A percentile compares a stretch with the other conserved stretches of the same genome.
Conservation (phyloP, 1,140 invertebrate genomes). For the Mercenaria mercenaria region DNA sequence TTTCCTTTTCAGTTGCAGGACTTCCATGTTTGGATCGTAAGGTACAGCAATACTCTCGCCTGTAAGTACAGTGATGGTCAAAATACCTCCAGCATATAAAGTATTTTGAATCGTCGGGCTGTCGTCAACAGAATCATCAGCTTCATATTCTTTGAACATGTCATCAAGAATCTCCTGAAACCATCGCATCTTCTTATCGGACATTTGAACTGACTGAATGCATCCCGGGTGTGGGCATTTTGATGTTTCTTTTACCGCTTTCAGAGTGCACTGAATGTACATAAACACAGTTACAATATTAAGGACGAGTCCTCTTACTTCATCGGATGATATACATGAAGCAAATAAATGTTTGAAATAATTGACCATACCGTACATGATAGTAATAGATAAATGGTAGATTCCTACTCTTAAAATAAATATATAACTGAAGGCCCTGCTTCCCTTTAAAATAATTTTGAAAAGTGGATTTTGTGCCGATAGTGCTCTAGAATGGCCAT, state of each 20-base stretch:
- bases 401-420: no score
- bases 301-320: no score
- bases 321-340: no score
- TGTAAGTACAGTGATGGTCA: conserved; percentile 68
- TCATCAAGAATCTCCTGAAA: conserved; percentile 65
- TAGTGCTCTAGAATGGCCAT: no score
- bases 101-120: conserved; percentile 7
- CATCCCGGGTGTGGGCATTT: conserved; percentile 68
- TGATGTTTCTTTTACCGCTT: conserved; percentile 48
- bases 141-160: conserved; percentile 68
- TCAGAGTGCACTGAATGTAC: conserved; percentile 62
- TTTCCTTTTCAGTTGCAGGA: conserved; percentile 57
- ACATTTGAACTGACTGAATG: background rate
- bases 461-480: no score
- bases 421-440: no score
- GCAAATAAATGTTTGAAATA: no score
- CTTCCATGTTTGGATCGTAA: conserved; percentile 57
- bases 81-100: background rate
- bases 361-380: no score
- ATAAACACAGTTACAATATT: no score
- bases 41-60: conserved; percentile 62
- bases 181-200: conserved; percentile 18
- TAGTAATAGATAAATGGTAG: no score
- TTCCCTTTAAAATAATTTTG: no score
- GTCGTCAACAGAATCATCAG: background rate